Conservation (phyloP, 2,797 vertebrate species). For the Lacerta agilis region DNA sequence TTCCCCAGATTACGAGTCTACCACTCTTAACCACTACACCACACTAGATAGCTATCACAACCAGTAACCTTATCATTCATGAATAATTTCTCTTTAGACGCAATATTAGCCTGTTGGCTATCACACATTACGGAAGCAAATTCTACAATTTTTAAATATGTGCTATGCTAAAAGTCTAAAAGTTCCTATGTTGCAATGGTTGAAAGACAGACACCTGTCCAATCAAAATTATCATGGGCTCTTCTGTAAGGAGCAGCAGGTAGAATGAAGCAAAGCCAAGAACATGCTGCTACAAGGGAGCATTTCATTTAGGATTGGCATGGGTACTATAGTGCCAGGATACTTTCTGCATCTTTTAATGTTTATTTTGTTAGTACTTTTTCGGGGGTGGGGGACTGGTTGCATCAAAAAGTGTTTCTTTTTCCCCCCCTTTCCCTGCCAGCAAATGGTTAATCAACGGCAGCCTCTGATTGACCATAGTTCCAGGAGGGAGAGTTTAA, state of each 20-base stretch:
- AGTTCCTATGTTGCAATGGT: not conserved
- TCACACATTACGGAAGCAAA: not conserved
- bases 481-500: too few relatives aligned
- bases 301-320: not conserved
- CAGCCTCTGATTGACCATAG: too few relatives aligned
- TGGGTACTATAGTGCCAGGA: not conserved
- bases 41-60: too few relatives aligned
- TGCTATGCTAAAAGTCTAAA: not conserved
- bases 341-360: too few relatives aligned
- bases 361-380: too few relatives aligned
- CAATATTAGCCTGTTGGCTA: not conserved
- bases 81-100: not conserved
- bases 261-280: not conserved
- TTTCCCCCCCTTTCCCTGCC: too few relatives aligned
- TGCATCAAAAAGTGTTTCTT: too few relatives aligned
- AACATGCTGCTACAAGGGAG: not conserved
- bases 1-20: too few relatives aligned
- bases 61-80: not conserved
- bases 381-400: fast-evolving
- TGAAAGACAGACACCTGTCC: not conserved
- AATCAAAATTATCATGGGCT: not conserved
- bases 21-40: too few relatives aligned
- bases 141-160: not conserved
- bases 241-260: not conserved
- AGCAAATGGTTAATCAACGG: too few relatives aligned